phyloP scores from a whole-genome alignment of 2,113 vertebrate genomes.

The Anguilla rostrata region DNA sequence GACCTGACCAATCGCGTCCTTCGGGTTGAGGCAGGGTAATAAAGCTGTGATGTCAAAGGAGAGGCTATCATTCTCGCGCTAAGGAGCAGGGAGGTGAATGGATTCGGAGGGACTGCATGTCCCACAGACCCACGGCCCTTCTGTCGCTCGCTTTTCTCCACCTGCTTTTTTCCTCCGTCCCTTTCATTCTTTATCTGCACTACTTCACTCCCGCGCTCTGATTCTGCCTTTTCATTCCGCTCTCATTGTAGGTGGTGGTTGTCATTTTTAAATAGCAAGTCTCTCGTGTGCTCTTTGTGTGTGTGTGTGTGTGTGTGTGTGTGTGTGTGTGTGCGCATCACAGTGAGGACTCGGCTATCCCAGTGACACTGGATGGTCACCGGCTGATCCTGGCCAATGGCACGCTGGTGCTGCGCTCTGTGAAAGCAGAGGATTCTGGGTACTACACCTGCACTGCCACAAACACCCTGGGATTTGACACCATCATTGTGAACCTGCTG shows the following conservation, averaged over 20 bases:
- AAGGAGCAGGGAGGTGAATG: neutral
- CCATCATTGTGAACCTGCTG: conserved; percentile 94
- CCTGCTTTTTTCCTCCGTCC: neutral
- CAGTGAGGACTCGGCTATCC: conserved; percentile 93
- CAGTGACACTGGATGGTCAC: conserved; percentile 84
- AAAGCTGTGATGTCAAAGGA: neutral
- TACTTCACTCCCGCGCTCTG: no score
- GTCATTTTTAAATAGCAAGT: no score
- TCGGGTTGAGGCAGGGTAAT: neutral
- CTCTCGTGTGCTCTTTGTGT: neutral
- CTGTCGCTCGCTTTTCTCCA: neutral
- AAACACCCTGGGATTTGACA: conserved; percentile 95
- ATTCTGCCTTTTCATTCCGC: neutral
- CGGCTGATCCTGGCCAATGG: conserved; percentile 89
- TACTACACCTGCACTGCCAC: conserved; percentile 98
- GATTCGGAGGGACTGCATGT: neutral
- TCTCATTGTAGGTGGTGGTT: neutral
- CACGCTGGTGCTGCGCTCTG: conserved; percentile 86
- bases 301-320: conserved; percentile 13
- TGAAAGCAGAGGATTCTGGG: conserved; percentile 94
- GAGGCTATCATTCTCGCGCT: neutral
- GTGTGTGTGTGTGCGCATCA: neutral
- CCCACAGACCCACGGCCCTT: neutral
- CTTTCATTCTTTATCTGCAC: neutral
- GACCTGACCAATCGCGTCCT: neutral